A percentile compares a stretch with the other conserved stretches of the same genome.
Evolutionary conservation across 1,140 invertebrate species (phyloP).

Genomic region (Aphelenchoides fujianensis): DNA sequence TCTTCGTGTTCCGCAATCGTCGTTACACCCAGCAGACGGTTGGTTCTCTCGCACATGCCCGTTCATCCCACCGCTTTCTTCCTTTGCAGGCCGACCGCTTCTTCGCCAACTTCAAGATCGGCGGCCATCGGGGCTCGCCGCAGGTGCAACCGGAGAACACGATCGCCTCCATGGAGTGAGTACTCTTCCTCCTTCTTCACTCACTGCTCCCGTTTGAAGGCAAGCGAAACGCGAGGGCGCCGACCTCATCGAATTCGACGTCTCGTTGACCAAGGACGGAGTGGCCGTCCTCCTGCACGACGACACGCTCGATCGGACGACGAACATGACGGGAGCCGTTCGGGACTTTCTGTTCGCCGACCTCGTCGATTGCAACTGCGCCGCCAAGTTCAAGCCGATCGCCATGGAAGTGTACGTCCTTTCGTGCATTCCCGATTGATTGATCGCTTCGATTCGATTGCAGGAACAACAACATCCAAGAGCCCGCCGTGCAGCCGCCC

Average conservation of each 20-base stretch:
- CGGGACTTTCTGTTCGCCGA: slow-evolving; percentile 69
- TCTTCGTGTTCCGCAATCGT: slow-evolving; percentile 22
- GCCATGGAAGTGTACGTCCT: slow-evolving; percentile 13
- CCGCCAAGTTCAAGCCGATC: slow-evolving; percentile 40
- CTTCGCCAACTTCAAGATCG: slow-evolving; percentile 52
- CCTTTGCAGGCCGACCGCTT: slow-evolving; percentile 51
- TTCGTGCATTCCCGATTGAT: not conserved
- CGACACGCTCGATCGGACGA: slow-evolving; percentile 70
- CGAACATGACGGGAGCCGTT: slow-evolving; percentile 67
- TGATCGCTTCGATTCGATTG: not conserved
- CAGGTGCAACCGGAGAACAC: slow-evolving; percentile 57
- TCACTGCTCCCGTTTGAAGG: too few relatives aligned
- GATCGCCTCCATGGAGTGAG: slow-evolving; percentile 56
- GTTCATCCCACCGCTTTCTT: too few relatives aligned
- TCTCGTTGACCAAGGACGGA: slow-evolving; percentile 72
- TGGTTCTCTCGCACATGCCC: slow-evolving; percentile 10
- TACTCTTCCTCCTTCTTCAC: too few relatives aligned
- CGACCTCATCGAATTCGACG: slow-evolving; percentile 74
- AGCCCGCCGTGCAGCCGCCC: slow-evolving; percentile 7
- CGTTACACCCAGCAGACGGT: slow-evolving; percentile 20
- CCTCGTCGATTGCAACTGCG: slow-evolving; percentile 64
- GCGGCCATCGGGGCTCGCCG: slow-evolving; percentile 56
- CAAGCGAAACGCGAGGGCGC: slow-evolving; percentile 68
- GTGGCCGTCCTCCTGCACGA: slow-evolving; percentile 76
- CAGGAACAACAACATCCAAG: not conserved